Evolutionary conservation across 1,140 invertebrate species (phyloP), one percentile per base, ranked within the genome.

Genomic region (Cherax destructor): DNA sequence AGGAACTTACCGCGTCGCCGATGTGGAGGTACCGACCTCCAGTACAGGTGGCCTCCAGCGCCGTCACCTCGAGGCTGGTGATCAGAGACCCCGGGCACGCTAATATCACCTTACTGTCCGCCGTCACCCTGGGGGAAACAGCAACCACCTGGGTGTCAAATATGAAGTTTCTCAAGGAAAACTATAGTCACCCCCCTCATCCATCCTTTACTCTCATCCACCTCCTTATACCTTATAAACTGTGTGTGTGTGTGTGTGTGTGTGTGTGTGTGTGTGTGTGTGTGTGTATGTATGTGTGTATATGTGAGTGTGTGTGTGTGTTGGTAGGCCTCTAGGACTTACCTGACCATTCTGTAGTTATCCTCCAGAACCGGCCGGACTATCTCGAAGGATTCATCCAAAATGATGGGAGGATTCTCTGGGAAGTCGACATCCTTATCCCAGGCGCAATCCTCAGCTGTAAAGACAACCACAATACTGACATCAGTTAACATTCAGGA

Each of bases 341-440:
- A 89, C 87, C 87, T 89, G 49, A 89, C 87, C 13, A 89, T 83
- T 52, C 80, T 89, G 50, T 74, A 52, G 4, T 30, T 78, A 6
- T 30, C 65, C 69, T 89, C 87, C 65, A 80, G 16, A 24, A 89
- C 87, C 4, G 87, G 87, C n/a, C 59, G 61, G 21, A 89, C 49
- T 16, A 83, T 49, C 4, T 83, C n/a, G 59, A 76, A 83, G 80
- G 7, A 16, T 18, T 59, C 47, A n/a, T 83, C 87, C 1, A 89
- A 21, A 16, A 89, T 74, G 80, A 89, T 78, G 24, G 87, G 87
- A 4, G 79, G 69, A 16, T 89, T 41, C n/a, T 30, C 6, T 13
- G 87, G 79, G 69, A 76, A 89, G 87, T 89, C 80, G 50, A 6
- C 52, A 56, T 89, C 87, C 50, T 59, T 89, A 79, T 89, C 10